These are phyloP conservation scores for Triops longicaudatus DNA, from an alignment of 1,140 invertebrate species.

Conservation along the genomic window DNA sequence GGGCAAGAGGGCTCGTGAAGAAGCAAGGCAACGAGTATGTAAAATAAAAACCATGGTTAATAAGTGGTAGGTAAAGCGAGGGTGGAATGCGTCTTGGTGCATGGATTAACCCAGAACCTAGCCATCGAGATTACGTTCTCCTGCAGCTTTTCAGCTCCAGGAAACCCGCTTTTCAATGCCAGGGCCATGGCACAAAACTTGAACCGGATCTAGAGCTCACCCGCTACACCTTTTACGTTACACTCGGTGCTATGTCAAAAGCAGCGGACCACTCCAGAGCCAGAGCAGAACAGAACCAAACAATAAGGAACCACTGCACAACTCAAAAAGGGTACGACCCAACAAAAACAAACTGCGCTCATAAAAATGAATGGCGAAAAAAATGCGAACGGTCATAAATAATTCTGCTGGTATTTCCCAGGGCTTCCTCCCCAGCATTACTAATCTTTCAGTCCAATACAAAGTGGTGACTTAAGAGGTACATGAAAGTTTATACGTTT, in stretches of 20 bases:
- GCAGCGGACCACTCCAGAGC: slow-evolving; percentile 2
- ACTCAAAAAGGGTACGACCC: not conserved
- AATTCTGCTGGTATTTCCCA: slow-evolving; percentile 12
- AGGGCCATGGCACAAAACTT: slow-evolving; percentile 13
- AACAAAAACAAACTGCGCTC: slow-evolving; percentile 12
- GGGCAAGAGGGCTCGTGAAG: not conserved
- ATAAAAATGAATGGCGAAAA: slow-evolving; percentile 16
- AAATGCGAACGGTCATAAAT: slow-evolving; percentile 8
- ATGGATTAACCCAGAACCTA: not conserved
- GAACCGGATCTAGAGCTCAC: slow-evolving; percentile 13
- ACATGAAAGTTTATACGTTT: slow-evolving; percentile 2
- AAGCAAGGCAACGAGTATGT: not conserved
- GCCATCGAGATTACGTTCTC: not conserved
- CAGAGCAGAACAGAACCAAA: not conserved
- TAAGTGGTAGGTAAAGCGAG: not conserved
- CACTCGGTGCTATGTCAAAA: slow-evolving; percentile 1
- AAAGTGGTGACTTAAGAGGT: slow-evolving; percentile 13
- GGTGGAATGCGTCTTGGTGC: not conserved
- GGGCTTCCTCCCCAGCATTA: not conserved
- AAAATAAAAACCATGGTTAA: not conserved
- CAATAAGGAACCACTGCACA: not conserved
- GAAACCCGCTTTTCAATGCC: slow-evolving; percentile 14
- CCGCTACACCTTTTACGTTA: slow-evolving; percentile 13
- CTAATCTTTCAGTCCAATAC: not conserved
- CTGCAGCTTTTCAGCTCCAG: slow-evolving; percentile 14